Percentiles rank a stretch among this genome's conserved stretches.
These are phyloP conservation scores for Dendrolimus pini DNA, from an alignment of 2,888 invertebrate species.

Conservation along the genomic window DNA sequence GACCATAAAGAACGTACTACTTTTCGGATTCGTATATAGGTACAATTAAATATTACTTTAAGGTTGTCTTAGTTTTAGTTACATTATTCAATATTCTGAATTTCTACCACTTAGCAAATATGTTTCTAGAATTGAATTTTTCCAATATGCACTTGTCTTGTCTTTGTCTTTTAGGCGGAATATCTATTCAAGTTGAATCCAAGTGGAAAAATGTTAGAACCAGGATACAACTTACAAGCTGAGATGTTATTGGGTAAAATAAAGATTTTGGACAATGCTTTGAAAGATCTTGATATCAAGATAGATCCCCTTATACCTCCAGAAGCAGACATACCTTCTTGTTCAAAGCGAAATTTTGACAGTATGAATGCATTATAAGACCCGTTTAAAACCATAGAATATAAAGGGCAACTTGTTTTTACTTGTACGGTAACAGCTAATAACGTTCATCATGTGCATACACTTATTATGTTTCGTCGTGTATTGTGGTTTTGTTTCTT, in stretches of 20 bases:
- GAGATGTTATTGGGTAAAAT: slow-evolving; percentile 68
- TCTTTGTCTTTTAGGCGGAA: slow-evolving; percentile 73
- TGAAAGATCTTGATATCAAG: slow-evolving; percentile 52
- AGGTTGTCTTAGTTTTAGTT: too few species aligned
- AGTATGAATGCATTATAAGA: slow-evolving; percentile 41
- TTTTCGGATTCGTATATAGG: too few species aligned
- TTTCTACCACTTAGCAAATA: too few species aligned
- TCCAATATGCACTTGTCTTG: not conserved
- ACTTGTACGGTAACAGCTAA: too few species aligned
- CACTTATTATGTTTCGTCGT: too few species aligned
- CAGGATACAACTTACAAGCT: slow-evolving; percentile 78
- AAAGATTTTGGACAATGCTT: slow-evolving; percentile 57
- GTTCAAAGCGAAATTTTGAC: slow-evolving; percentile 27
- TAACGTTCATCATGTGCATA: too few species aligned
- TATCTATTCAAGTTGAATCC: slow-evolving; percentile 82
- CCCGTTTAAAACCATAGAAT: not conserved
- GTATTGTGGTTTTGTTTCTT: too few species aligned
- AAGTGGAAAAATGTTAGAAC: slow-evolving; percentile 82
- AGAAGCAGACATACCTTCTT: slow-evolving; percentile 28
- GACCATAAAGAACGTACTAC: too few species aligned
- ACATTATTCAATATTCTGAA: too few species aligned
- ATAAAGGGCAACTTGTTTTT: too few species aligned
- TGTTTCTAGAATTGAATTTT: too few species aligned
- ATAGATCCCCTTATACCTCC: slow-evolving; percentile 51
- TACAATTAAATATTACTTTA: too few species aligned